Evolutionary conservation across 2,797 vertebrate species (phyloP), one percentile per base, ranked within the genome.

Genomic region (Echeneis naucrates): DNA sequence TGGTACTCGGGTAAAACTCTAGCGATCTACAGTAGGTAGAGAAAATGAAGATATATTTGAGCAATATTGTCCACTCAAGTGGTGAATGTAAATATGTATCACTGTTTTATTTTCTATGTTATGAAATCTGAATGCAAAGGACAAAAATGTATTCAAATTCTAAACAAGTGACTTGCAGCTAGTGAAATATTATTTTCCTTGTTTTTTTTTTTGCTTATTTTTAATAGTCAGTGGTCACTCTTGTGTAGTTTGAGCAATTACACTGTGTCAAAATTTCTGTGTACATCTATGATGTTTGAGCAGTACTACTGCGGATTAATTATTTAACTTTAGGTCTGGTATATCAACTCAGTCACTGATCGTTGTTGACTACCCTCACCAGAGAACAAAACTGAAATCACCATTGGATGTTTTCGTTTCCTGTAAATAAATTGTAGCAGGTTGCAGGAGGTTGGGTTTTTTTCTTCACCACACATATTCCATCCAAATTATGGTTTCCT

Each of bases 401-500:
- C 86, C 85, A 68, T 33, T 72, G 60, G 45, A 75, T 17, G 53
- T 75, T 64, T 86, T 55, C 78, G 75, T 85, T 86, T 88, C 77
- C 62, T 76, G 64, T 66, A 81, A 45, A 40, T 42, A 50, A 77
- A 75, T 45, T 40, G 58, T 72, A 73, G 82, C 68, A 69, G 2
- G 19, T 19, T 68, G 30, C 55, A 60, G 65, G 2, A 14, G 30
- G 57, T 53, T 69, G 72, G 84, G 77, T 75, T 78, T 83, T 86
- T 83, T 86, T 81, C 78, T 83, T 81, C 63, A 73, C 80, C 80
- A 66, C 82, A 74, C 14, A 12, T 68, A 63, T 80, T 86, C 72
- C 68, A 76, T 77, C 56, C 19, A 54, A 66, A 27, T 5, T 72
- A 72, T 75, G 59, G 68, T 69, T 85, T 80, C 60, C 56, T 70